Evolutionary conservation across 1,140 invertebrate species (phyloP).

Genomic region (Colletes latitarsis): DNA sequence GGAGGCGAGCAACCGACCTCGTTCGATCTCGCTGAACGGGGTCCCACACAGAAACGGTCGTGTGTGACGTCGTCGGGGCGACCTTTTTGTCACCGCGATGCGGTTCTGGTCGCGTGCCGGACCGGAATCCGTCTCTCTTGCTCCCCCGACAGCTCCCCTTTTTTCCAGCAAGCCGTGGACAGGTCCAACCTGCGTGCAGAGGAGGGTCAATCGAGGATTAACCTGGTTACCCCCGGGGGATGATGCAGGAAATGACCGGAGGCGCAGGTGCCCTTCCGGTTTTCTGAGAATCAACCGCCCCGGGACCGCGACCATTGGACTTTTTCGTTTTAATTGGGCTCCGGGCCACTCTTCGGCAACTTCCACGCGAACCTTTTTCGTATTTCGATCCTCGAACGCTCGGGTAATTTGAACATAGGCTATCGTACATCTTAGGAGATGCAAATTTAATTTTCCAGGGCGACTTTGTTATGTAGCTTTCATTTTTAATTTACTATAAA

Average conservation of each 20-base stretch:
- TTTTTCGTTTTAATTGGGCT: background rate
- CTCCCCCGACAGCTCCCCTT: conserved; percentile 21
- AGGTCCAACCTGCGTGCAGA: conserved; percentile 57
- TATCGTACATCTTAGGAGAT: no score
- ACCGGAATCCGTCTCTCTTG: conserved; percentile 66
- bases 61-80: conserved; percentile 47
- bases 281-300: conserved; percentile 42
- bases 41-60: background rate
- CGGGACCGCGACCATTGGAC: background rate
- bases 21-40: conserved; percentile 47
- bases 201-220: conserved; percentile 75
- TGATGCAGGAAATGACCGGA: conserved; percentile 63
- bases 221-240: conserved; percentile 68
- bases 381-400: background rate
- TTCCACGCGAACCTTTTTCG: no score
- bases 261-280: conserved; percentile 61
- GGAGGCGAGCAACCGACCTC: conserved; percentile 47
- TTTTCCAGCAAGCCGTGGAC: conserved; percentile 44
- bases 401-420: no score
- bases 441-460: no score
- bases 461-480: no score
- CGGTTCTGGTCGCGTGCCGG: conserved; percentile 73
- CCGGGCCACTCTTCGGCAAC: no score
- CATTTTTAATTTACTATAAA: no score
- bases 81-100: conserved; percentile 73